phyloP scores from a whole-genome alignment of 2,113 vertebrate species.

The Anser cygnoides region DNA sequence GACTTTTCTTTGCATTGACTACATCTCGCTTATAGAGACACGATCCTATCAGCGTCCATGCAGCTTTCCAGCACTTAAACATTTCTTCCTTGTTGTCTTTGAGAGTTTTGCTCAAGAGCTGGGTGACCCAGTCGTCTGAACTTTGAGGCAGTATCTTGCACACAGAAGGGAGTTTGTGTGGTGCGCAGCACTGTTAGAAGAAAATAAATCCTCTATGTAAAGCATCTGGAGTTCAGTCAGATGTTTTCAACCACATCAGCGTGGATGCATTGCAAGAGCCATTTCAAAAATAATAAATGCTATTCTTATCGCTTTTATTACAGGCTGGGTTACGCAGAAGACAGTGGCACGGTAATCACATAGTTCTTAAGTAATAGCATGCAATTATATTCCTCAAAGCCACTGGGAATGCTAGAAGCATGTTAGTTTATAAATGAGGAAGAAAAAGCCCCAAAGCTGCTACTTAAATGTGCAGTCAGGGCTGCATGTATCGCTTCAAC shows the following conservation, averaged over 20 bases:
- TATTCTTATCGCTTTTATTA: slow-evolving; percentile 60
- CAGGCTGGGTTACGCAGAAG: slow-evolving; percentile 45
- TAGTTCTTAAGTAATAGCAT: slow-evolving; percentile 52
- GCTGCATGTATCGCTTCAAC: neutral
- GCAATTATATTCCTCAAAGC: slow-evolving; percentile 36
- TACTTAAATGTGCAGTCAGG: neutral
- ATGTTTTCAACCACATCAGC: slow-evolving; percentile 6
- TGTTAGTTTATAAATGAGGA: slow-evolving; percentile 26
- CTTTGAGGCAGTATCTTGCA: neutral
- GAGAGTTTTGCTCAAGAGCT: neutral
- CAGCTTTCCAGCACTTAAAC: neutral
- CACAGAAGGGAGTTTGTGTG: neutral
- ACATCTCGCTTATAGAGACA: neutral
- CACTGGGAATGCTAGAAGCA: slow-evolving; percentile 49
- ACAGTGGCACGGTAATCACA: slow-evolving; percentile 28
- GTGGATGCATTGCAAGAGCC: neutral
- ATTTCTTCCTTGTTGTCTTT: neutral
- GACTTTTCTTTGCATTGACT: neutral
- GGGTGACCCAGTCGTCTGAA: neutral
- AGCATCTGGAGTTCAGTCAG: neutral
- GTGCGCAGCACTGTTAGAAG: neutral
- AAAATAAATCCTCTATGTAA: neutral
- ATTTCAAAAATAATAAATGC: slow-evolving; percentile 37
- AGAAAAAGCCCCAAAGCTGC: neutral
- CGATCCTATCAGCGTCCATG: neutral